Base-by-base conservation (phyloP, 23 tunicate species). In the Diplosoma virens region DNA sequence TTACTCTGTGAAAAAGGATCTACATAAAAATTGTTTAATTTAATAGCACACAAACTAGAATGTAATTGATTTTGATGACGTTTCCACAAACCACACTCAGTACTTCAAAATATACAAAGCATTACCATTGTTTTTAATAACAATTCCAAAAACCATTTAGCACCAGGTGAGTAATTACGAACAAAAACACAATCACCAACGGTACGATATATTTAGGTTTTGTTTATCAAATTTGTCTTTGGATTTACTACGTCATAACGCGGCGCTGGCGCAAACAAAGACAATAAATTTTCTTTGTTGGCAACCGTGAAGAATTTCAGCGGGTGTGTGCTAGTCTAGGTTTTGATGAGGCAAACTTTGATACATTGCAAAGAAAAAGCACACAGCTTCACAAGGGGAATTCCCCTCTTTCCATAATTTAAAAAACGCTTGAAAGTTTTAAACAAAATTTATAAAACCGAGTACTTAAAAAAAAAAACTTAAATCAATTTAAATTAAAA, bases 41-140 rank as follows among this genome's bases (percentile, higher is more conserved):
- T n/a, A 55, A 55, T 17, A 55, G n/a, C 61, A 18, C 61, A 9
- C 61, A 55, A n/a, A 17, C 61, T 55, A 55, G 25, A 18, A 5
- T 33, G 52, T 37, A 68, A 25, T 36, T 68, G 75, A 30, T 68
- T 68, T 68, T 68, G 53, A 23, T 68, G 75, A 18, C 75, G 52
- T 33, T 5, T 20, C 75, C 75, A 68, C 26, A 68, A 3, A 18
- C 54, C 75, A 36, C 75, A 53, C 3, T 68, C 75, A 68, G 75
- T 68, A 14, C 75, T 20, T 20, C n/a, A 68, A 2, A 9, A 33
- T 18, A 27, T 68, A 36, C 2, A 26, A 5, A 3, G 21, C 54
- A 17, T 37, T 36, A 37, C 53, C 75, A 37, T 34, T 11, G 14
- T 16, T 35, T 18, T 36, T 37, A 16, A 27, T 68, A 27, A 68